phyloP scores from a whole-genome alignment of 1,140 invertebrate species.

The Macrosteles quadrilineatus region DNA sequence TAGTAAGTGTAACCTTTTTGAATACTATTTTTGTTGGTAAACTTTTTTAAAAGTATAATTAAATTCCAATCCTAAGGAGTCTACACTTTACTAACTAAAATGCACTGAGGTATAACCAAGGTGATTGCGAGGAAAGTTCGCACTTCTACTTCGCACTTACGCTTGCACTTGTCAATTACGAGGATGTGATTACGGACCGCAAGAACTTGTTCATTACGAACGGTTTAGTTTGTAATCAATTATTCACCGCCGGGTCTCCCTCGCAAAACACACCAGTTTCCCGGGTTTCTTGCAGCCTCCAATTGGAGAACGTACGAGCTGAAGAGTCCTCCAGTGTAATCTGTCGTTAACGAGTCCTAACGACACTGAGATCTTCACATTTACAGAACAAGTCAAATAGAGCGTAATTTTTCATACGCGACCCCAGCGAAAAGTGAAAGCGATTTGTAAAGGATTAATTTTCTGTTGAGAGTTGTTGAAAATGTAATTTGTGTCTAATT shows the following conservation, averaged over 20 bases:
- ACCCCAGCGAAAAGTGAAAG: not conserved
- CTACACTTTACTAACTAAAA: too few relatives aligned
- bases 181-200: not conserved
- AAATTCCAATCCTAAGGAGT: too few relatives aligned
- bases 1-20: too few relatives aligned
- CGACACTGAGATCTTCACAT: not conserved
- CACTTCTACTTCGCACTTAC: too few relatives aligned
- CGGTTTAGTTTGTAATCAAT: slow-evolving; percentile 1
- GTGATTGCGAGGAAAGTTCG: too few relatives aligned
- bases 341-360: slow-evolving; percentile 5
- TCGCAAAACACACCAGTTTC: not conserved
- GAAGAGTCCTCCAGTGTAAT: slow-evolving; percentile 1
- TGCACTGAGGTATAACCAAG: too few relatives aligned
- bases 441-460: slow-evolving; percentile 13
- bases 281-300: not conserved
- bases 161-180: too few relatives aligned
- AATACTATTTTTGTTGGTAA: too few relatives aligned
- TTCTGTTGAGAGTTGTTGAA: too few relatives aligned
- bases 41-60: too few relatives aligned
- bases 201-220: slow-evolving; percentile 26
- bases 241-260: not conserved
- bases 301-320: not conserved
- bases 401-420: not conserved
- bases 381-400: not conserved
- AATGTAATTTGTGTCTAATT: too few relatives aligned